Conservation (phyloP, 2,113 vertebrate genomes). For the Zosterops lateralis region DNA sequence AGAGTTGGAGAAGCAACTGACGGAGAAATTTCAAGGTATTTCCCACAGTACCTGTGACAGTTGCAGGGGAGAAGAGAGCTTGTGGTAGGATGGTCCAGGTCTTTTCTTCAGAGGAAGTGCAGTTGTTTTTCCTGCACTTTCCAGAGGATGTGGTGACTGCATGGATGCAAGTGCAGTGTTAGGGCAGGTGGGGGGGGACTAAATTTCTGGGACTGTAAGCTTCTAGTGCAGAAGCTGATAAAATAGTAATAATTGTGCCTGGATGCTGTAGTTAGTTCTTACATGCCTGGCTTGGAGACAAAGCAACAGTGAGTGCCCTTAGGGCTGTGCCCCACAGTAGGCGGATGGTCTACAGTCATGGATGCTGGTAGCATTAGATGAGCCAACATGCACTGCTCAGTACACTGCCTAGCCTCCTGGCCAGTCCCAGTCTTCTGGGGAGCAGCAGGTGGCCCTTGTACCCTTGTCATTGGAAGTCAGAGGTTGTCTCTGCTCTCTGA, state of each 20-base stretch:
- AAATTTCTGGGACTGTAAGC: not conserved
- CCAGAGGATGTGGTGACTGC: not conserved
- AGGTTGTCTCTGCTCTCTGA: not conserved
- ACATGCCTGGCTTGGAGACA: not conserved
- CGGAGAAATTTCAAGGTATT: constrained; percentile 73
- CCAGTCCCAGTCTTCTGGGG: not conserved
- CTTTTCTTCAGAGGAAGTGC: not conserved
- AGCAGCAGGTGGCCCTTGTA: not conserved
- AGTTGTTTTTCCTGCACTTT: not conserved
- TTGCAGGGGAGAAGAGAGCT: not conserved
- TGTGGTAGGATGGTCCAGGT: not conserved
- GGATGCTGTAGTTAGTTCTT: not conserved
- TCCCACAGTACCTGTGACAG: not conserved
- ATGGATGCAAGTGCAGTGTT: not conserved
- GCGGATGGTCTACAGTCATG: not conserved
- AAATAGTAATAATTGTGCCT: not conserved
- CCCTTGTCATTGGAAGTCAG: not conserved
- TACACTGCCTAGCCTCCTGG: not conserved
- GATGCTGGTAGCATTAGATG: not conserved
- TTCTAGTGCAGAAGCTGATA: not conserved
- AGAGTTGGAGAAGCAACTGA: constrained; percentile 69
- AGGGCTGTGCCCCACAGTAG: not conserved
- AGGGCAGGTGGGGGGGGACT: not conserved
- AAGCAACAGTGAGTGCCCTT: not conserved
- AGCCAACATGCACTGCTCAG: not conserved